Evolutionary conservation across 2,888 invertebrate genomes (phyloP).

Genomic region (Julus scanicus): DNA sequence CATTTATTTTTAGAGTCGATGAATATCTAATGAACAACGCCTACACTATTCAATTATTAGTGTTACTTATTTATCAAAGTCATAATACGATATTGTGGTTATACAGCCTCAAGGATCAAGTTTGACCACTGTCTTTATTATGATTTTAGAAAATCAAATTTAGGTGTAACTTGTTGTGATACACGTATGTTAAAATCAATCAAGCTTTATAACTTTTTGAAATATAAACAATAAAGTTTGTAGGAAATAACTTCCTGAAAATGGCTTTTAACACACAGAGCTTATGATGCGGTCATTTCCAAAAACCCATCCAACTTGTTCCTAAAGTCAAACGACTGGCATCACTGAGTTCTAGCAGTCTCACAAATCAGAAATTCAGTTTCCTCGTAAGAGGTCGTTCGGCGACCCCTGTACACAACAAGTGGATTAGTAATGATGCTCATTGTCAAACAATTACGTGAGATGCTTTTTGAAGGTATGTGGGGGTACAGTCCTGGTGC

Average conservation of each 20-base stretch:
- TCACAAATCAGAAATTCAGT: not conserved
- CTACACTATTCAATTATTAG: too few relatives aligned
- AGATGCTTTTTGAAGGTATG: not conserved
- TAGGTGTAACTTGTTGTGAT: too few relatives aligned
- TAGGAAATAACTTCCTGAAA: not conserved
- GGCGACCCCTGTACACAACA: not conserved
- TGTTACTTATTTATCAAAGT: too few relatives aligned
- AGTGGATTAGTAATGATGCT: not conserved
- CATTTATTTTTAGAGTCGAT: too few relatives aligned
- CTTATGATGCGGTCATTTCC: not conserved
- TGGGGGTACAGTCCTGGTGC: not conserved
- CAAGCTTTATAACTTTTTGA: too few relatives aligned
- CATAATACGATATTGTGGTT: too few relatives aligned
- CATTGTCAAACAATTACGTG: not conserved
- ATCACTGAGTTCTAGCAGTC: not conserved
- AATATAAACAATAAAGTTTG: not conserved
- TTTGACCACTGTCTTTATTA: too few relatives aligned
- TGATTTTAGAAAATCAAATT: too few relatives aligned
- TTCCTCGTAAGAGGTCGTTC: not conserved
- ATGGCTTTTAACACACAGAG: too few relatives aligned
- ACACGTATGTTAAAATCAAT: too few relatives aligned
- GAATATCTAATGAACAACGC: too few relatives aligned
- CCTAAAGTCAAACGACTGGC: not conserved
- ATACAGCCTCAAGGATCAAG: too few relatives aligned
- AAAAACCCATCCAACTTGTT: constrained; percentile 17